Conservation (phyloP, 2,113 vertebrate species). For the Sminthopsis crassicaudata region DNA sequence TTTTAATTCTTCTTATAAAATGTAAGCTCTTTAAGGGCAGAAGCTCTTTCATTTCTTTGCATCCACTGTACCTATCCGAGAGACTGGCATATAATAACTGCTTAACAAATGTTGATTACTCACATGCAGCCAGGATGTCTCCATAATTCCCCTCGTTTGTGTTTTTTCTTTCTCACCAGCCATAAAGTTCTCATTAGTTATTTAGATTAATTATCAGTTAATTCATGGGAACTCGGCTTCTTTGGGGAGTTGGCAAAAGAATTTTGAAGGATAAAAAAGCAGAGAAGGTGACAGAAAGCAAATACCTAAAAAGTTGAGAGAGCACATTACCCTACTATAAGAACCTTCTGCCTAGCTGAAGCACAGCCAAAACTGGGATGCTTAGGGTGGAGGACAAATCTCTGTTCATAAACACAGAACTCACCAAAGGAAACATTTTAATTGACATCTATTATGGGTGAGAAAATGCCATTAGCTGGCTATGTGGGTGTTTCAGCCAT, state of each 20-base stretch:
- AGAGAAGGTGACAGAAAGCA: not conserved
- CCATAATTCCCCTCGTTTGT: slow-evolving; percentile 7
- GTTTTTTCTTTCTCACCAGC: not conserved
- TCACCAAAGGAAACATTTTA: slow-evolving; percentile 52
- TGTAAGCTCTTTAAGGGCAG: not conserved
- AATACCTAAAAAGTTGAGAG: not conserved
- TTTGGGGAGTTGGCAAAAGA: not conserved
- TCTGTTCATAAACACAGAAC: slow-evolving; percentile 22
- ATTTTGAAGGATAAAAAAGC: not conserved
- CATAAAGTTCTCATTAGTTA: not conserved
- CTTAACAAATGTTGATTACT: not conserved
- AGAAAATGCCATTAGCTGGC: slow-evolving; percentile 28
- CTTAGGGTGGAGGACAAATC: not conserved
- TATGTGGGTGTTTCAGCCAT: not conserved
- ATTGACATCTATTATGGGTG: not conserved
- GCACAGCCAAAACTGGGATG: not conserved
- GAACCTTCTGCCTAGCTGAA: not conserved
- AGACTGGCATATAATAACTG: not conserved
- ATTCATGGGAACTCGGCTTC: not conserved
- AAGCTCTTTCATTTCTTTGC: not conserved
- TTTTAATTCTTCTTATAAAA: not conserved
- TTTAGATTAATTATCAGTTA: not conserved
- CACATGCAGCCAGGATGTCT: not conserved
- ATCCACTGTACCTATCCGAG: not conserved
- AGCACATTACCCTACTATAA: not conserved